Evolutionary conservation across 2,888 invertebrate species (phyloP).

Genomic region (Troides aeacus): DNA sequence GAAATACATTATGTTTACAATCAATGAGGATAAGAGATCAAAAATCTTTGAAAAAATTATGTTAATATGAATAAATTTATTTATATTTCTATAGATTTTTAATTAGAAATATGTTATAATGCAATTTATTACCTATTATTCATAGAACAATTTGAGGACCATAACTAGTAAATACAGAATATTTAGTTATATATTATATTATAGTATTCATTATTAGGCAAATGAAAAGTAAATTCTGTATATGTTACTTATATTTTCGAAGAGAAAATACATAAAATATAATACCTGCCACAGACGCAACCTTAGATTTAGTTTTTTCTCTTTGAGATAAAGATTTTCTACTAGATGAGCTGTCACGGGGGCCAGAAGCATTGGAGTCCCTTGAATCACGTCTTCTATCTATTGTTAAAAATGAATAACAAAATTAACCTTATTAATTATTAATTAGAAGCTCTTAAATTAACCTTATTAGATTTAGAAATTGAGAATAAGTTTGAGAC

Average conservation of each 20-base stretch:
- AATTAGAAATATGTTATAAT: too few species aligned
- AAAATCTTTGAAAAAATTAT: too few species aligned
- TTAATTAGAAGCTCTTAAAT: background rate
- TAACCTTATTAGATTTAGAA: background rate
- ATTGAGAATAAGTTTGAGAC: background rate
- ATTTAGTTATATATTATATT: too few species aligned
- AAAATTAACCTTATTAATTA: background rate
- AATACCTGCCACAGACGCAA: constrained; percentile 50
- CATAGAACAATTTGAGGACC: too few species aligned
- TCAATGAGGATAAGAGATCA: background rate
- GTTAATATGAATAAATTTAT: too few species aligned
- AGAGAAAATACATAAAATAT: background rate
- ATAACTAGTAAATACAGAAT: too few species aligned
- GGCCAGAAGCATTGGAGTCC: constrained; percentile 74
- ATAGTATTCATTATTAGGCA: too few species aligned
- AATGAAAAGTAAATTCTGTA: too few species aligned
- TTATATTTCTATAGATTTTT: too few species aligned
- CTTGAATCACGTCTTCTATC: constrained; percentile 73
- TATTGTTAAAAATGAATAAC: constrained; percentile 34
- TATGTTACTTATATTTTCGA: too few species aligned
- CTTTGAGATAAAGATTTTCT: constrained; percentile 65
- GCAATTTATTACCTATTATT: too few species aligned
- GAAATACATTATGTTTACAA: constrained; percentile 5
- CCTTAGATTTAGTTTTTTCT: constrained; percentile 62
- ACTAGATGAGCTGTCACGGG: constrained; percentile 60